phyloP scores from a whole-genome alignment of 2,113 vertebrate species.

The Lepisosteus osseus region DNA sequence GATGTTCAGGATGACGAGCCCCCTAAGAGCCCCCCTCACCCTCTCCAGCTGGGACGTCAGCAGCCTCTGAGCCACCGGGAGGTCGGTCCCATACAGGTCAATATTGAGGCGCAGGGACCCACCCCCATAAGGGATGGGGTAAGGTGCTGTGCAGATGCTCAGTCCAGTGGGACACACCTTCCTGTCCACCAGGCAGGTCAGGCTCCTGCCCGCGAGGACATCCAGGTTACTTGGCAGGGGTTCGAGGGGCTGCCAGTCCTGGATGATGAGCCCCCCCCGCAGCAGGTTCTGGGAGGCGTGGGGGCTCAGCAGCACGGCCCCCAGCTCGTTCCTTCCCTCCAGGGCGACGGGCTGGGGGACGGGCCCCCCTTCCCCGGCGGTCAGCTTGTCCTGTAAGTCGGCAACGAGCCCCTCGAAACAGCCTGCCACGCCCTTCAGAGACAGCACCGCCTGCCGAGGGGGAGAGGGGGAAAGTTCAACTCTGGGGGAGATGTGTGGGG shows the following conservation, averaged over 20 bases:
- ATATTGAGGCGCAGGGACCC: conserved; percentile 37
- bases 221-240: conserved; percentile 37
- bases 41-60: conserved; percentile 31
- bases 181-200: conserved; percentile 37
- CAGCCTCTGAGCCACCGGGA: conserved; percentile 18
- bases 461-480: background rate
- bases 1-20: conserved; percentile 22
- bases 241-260: conserved; percentile 39
- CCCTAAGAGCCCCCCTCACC: conserved; percentile 14
- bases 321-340: conserved; percentile 24
- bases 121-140: conserved; percentile 34
- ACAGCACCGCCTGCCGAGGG: conserved; percentile 27
- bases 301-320: conserved; percentile 31
- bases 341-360: conserved; percentile 10
- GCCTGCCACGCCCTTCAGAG: conserved; percentile 22
- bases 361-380: background rate
- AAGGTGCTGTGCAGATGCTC: conserved; percentile 36
- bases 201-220: conserved; percentile 28
- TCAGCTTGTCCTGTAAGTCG: conserved; percentile 29
- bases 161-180: conserved; percentile 27
- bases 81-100: conserved; percentile 36
- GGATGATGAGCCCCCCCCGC: conserved; percentile 35
- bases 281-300: conserved; percentile 28
- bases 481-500: background rate
- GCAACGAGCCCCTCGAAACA: conserved; percentile 30